phyloP scores from a whole-genome alignment of 2,797 vertebrate species.

The Enteromius thamalakanensis region DNA sequence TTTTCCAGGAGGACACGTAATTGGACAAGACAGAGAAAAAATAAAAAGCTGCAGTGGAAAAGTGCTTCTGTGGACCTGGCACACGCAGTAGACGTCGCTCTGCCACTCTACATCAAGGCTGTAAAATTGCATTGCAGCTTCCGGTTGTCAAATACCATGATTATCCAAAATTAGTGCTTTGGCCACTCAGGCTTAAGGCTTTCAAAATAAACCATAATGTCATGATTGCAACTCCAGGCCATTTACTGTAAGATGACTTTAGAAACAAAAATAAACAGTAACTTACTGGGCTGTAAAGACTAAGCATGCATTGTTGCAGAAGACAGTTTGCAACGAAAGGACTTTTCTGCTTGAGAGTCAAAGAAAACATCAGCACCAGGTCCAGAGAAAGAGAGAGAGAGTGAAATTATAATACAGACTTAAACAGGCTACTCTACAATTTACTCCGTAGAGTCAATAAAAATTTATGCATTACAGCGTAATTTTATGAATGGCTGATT shows the following conservation, averaged over 20 bases:
- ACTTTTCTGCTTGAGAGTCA: constrained; percentile 36
- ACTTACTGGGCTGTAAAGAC: constrained; percentile 32
- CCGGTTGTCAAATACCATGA: constrained; percentile 53
- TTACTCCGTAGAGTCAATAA: not conserved
- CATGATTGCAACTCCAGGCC: constrained; percentile 42
- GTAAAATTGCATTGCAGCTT: constrained; percentile 51
- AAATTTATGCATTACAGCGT: not conserved
- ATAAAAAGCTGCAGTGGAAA: constrained; percentile 55
- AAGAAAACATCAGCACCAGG: not conserved
- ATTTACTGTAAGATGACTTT: constrained; percentile 44
- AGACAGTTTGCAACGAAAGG: not conserved
- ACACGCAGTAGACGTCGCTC: not conserved
- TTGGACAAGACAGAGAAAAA: constrained; percentile 69
- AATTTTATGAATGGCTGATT: not conserved
- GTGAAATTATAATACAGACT: not conserved
- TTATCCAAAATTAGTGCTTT: constrained; percentile 53
- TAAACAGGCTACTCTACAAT: not conserved
- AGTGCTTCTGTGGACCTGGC: not conserved
- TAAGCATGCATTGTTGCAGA: not conserved
- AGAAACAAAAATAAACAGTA: constrained; percentile 47
- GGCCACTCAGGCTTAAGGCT: constrained; percentile 33
- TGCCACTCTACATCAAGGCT: constrained; percentile 29
- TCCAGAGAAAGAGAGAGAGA: not conserved
- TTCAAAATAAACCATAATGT: constrained; percentile 55
- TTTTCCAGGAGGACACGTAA: constrained; percentile 70